phyloP scores from a whole-genome alignment of 2,888 invertebrate genomes.

The Ophraella communa region DNA sequence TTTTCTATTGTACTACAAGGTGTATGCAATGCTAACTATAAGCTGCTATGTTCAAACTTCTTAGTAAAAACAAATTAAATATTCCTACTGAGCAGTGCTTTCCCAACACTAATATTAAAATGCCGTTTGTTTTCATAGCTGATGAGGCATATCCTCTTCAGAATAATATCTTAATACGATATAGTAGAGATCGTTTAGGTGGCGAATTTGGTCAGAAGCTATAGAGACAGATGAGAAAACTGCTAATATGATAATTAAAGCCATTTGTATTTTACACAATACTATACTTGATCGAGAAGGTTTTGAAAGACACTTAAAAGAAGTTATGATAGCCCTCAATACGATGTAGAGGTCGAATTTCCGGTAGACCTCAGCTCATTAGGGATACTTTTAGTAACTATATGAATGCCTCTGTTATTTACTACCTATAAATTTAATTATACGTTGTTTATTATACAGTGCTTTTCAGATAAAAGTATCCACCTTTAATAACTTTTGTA shows the following conservation, averaged over 20 bases:
- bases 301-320: not conserved
- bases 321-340: not conserved
- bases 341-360: not conserved
- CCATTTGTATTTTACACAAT: conserved; percentile 25
- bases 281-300: conserved; percentile 24
- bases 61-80: conserved; percentile 24
- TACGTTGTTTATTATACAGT: too few relatives aligned
- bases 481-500: too few relatives aligned
- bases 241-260: conserved; percentile 17
- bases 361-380: not conserved
- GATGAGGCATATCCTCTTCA: conserved; percentile 34
- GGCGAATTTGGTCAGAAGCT: conserved; percentile 16
- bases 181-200: conserved; percentile 14
- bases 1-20: conserved; percentile 33
- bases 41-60: conserved; percentile 26
- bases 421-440: too few relatives aligned
- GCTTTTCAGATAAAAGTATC: too few relatives aligned
- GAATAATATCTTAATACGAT: conserved; percentile 28
- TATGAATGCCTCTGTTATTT: too few relatives aligned
- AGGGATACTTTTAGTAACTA: not conserved
- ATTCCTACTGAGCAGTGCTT: conserved; percentile 30
- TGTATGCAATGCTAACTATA: conserved; percentile 34
- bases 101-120: conserved; percentile 28
- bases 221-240: conserved; percentile 13
- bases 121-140: conserved; percentile 29